These are phyloP conservation scores for Euphonia xanthogaster DNA, from an alignment of 2,797 vertebrate genomes.

Conservation along the genomic window DNA sequence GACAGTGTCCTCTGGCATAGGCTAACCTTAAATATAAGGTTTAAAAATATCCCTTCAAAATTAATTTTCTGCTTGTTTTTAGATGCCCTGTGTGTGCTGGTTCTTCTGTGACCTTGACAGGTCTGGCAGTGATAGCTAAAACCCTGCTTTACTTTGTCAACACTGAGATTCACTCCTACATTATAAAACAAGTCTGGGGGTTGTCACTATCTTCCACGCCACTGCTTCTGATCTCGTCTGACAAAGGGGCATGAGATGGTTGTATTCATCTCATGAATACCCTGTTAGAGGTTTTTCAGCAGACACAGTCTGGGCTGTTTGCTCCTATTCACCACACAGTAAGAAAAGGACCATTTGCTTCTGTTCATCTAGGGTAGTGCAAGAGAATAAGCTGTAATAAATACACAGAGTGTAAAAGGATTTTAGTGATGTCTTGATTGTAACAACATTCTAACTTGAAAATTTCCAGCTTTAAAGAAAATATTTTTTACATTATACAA, in stretches of 20 bases:
- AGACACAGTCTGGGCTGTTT: neutral
- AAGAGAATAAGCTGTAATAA: neutral
- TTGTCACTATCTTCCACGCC: slow-evolving; percentile 23
- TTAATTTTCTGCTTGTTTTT: slow-evolving; percentile 13
- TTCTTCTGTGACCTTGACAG: neutral
- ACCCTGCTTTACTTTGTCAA: neutral
- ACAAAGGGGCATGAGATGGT: slow-evolving; percentile 41
- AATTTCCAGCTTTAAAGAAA: neutral
- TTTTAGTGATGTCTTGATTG: slow-evolving; percentile 7
- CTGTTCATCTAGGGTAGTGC: neutral
- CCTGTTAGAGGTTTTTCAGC: slow-evolving; percentile 14
- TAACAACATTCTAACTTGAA: neutral
- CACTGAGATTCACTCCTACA: neutral
- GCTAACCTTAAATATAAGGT: slow-evolving; percentile 17
- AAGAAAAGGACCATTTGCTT: slow-evolving; percentile 45
- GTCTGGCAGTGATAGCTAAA: neutral
- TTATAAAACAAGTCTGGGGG: slow-evolving; percentile 14
- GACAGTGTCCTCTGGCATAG: neutral
- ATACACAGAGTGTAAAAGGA: neutral
- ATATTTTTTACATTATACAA: neutral
- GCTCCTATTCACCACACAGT: slow-evolving; percentile 7
- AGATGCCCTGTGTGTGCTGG: neutral
- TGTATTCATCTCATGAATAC: slow-evolving; percentile 49
- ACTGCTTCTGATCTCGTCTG: neutral
- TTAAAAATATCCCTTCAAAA: slow-evolving; percentile 16